Percentiles rank a stretch among this genome's conserved stretches.
Evolutionary conservation across 2,113 vertebrate species (phyloP).

Genomic region (Chlorodrepanis virens): DNA sequence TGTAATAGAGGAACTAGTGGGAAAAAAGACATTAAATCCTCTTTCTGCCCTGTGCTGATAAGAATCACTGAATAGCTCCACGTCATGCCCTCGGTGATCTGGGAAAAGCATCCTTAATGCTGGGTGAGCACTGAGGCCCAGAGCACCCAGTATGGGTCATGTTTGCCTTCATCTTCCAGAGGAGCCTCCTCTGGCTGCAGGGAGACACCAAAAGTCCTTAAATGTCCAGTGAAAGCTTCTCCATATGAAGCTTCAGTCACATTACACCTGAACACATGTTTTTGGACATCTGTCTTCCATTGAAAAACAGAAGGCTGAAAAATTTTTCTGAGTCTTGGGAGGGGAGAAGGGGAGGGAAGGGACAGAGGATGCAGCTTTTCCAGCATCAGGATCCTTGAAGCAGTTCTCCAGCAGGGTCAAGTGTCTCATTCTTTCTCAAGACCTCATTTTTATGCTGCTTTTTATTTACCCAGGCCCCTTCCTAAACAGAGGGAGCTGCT

Average conservation of each 20-base stretch:
- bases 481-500: neutral
- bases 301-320: constrained; percentile 23
- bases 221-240: neutral
- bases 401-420: neutral
- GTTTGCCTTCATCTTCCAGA: neutral
- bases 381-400: neutral
- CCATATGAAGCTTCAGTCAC: neutral
- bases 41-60: neutral
- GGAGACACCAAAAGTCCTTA: neutral
- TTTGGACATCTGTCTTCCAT: constrained; percentile 16
- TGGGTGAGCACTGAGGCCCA: neutral
- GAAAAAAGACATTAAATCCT: neutral
- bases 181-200: neutral
- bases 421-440: neutral
- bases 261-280: neutral
- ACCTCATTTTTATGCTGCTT: neutral
- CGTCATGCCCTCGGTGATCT: accelerated
- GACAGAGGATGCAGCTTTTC: neutral
- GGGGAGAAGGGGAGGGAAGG: neutral
- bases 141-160: neutral
- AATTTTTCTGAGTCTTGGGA: neutral
- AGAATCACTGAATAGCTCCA: neutral
- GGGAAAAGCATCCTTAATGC: neutral
- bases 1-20: neutral
- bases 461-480: neutral